Percentiles rank a stretch among this genome's conserved stretches.
Evolutionary conservation across 2,888 invertebrate species (phyloP).

Genomic region (Campoplex capitator): DNA sequence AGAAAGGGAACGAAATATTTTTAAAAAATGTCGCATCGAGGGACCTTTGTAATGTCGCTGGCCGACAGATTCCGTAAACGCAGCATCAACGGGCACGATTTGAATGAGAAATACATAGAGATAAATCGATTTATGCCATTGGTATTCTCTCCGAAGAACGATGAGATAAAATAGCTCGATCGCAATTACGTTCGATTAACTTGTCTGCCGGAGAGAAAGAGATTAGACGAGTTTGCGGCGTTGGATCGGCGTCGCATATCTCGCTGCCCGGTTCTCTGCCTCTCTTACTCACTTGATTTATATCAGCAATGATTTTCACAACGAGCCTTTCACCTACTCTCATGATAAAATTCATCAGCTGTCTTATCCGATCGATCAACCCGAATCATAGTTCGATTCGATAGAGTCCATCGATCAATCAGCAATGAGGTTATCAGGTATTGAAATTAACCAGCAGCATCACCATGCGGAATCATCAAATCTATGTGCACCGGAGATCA

Average conservation of each 20-base stretch:
- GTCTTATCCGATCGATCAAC: background rate
- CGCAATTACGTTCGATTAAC: slow-evolving; percentile 77
- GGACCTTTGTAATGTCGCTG: slow-evolving; percentile 54
- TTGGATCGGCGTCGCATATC: slow-evolving; percentile 23
- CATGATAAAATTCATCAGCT: slow-evolving; percentile 24
- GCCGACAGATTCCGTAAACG: slow-evolving; percentile 70
- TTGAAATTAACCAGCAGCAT: background rate
- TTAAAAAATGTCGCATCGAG: slow-evolving; percentile 64
- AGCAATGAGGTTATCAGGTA: background rate
- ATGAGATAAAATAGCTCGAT: slow-evolving; percentile 70
- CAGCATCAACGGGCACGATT: slow-evolving; percentile 7
- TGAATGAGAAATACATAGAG: background rate
- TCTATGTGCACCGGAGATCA: background rate
- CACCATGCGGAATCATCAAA: background rate
- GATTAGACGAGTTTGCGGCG: slow-evolving; percentile 49
- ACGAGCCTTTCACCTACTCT: background rate
- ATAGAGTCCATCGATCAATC: background rate
- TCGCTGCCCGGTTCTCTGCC: background rate
- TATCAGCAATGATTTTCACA: background rate
- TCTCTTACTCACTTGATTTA: background rate
- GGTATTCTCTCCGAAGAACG: background rate
- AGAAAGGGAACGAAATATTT: slow-evolving; percentile 56
- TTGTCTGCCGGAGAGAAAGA: slow-evolving; percentile 39
- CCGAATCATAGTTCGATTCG: too few relatives aligned
- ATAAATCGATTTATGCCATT: slow-evolving; percentile 33